phyloP scores from a whole-genome alignment of 2,113 vertebrate species.

The Nycticorax nycticorax region DNA sequence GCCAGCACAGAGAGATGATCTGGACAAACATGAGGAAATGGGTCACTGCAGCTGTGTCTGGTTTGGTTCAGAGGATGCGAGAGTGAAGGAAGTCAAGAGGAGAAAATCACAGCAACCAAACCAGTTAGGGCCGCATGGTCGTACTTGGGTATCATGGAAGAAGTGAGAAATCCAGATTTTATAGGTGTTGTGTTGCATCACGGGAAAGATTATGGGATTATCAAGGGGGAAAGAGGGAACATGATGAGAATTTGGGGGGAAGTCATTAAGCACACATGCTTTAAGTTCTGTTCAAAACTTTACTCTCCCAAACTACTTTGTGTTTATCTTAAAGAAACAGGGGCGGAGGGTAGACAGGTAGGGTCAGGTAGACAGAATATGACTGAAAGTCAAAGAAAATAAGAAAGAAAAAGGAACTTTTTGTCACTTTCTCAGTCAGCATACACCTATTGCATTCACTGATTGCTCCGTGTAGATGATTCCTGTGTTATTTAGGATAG shows the following conservation, averaged over 20 bases:
- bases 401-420: not conserved
- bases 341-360: too few species aligned
- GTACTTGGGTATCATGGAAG: fast-evolving
- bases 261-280: not conserved
- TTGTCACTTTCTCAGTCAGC: not conserved
- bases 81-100: not conserved
- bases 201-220: not conserved
- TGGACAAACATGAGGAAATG: not conserved
- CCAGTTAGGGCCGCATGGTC: fast-evolving
- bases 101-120: not conserved
- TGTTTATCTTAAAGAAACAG: not conserved
- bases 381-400: not conserved
- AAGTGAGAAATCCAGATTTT: not conserved
- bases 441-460: not conserved
- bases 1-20: not conserved
- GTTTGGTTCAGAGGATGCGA: not conserved
- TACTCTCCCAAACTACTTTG: not conserved
- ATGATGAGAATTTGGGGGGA: not conserved
- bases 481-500: not conserved
- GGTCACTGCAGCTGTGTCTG: not conserved
- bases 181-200: not conserved
- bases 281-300: not conserved
- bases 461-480: not conserved
- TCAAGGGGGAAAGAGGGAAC: not conserved
- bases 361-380: not conserved